A percentile compares a stretch with the other conserved stretches of the same genome.
Conservation (phyloP, 2,888 invertebrate genomes). For the Aphrophora alni region DNA sequence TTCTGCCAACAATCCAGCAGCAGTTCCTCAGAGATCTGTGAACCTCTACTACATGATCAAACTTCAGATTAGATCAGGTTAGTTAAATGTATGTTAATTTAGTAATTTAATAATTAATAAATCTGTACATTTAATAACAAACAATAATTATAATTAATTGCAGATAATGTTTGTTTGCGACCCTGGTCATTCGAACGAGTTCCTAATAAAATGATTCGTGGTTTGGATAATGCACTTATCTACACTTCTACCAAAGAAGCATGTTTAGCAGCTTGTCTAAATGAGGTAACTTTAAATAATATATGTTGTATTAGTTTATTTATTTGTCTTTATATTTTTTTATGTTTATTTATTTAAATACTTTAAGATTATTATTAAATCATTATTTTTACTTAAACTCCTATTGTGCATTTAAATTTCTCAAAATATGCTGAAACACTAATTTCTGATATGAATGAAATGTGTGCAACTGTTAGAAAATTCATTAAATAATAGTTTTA, state of each 20-base stretch:
- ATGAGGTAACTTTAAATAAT: slow-evolving; percentile 77
- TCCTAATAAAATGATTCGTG: slow-evolving; percentile 90
- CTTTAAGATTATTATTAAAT: too few relatives aligned
- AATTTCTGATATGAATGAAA: too few relatives aligned
- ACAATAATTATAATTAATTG: slow-evolving; percentile 36
- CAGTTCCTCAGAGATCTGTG: slow-evolving; percentile 79
- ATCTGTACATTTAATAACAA: too few relatives aligned
- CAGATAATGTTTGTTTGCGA: slow-evolving; percentile 87
- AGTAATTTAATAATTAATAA: too few relatives aligned
- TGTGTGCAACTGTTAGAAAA: too few relatives aligned
- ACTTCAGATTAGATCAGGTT: slow-evolving; percentile 81
- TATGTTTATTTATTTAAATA: too few relatives aligned
- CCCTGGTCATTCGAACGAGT: slow-evolving; percentile 95
- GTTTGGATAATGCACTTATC: slow-evolving; percentile 89
- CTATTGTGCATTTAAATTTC: too few relatives aligned
- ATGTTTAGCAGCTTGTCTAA: slow-evolving; percentile 89
- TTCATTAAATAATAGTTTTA: too few relatives aligned
- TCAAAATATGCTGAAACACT: too few relatives aligned
- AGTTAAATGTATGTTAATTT: slow-evolving; percentile 40
- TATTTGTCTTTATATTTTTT: too few relatives aligned
- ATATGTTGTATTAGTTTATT: too few relatives aligned
- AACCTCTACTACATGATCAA: slow-evolving; percentile 97
- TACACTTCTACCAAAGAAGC: slow-evolving; percentile 95
- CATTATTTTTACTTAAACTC: too few relatives aligned
- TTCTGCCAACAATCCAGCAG: slow-evolving; percentile 86